Conservation (phyloP, 2,113 vertebrate species). For the Tapirus terrestris region DNA sequence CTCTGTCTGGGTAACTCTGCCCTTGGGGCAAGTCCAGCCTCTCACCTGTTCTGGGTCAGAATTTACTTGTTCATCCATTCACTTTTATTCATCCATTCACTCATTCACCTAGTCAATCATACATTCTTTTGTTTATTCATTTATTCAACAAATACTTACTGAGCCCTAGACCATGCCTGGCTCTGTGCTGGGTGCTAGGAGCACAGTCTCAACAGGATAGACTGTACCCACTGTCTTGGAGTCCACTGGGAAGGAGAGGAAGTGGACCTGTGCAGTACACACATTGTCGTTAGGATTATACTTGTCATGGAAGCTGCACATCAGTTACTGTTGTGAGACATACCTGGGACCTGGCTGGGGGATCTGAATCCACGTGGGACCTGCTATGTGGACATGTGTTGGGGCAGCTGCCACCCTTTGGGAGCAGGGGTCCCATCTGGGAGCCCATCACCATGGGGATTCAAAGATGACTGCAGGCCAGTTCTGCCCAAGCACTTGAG, state of each 20-base stretch:
- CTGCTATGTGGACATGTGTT: too few relatives aligned
- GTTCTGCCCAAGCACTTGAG: background rate
- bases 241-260: background rate
- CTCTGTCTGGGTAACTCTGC: background rate
- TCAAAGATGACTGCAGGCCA: background rate
- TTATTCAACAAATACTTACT: background rate
- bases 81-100: background rate
- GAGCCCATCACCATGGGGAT: fast-evolving
- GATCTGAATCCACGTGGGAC: background rate
- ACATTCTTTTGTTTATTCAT: background rate
- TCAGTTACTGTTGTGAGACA: background rate
- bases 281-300: fast-evolving
- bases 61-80: background rate
- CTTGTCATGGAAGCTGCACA: background rate
- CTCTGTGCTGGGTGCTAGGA: background rate
- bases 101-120: background rate
- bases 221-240: too few relatives aligned
- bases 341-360: too few relatives aligned
- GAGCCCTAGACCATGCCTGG: background rate
- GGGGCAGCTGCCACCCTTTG: background rate
- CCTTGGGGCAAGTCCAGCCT: background rate
- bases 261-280: background rate
- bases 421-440: background rate
- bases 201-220: background rate
- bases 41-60: background rate